Evolutionary conservation across 2,797 vertebrate species (phyloP).

Genomic region (Hephaestus fuliginosus): DNA sequence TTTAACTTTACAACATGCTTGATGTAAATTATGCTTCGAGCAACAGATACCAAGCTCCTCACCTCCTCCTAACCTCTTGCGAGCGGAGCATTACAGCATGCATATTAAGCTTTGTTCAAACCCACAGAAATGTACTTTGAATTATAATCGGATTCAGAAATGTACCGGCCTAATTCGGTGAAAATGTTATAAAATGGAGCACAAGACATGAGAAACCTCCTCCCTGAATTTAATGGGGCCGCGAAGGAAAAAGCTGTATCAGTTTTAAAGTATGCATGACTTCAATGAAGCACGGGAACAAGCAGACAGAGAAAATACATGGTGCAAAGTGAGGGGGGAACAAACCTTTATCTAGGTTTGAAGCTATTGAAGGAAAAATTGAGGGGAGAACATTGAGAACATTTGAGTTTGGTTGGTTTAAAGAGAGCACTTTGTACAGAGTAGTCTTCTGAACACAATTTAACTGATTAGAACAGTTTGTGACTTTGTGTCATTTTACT

Average conservation of each 20-base stretch:
- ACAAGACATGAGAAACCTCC: not conserved
- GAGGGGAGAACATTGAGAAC: slow-evolving; percentile 9
- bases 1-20: not conserved
- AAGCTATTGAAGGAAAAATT: slow-evolving; percentile 7
- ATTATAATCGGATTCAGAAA: slow-evolving; percentile 20
- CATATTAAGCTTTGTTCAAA: slow-evolving; percentile 29
- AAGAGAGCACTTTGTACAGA: slow-evolving; percentile 22
- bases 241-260: slow-evolving; percentile 15
- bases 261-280: slow-evolving; percentile 3
- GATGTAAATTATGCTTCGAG: slow-evolving; percentile 19
- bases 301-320: slow-evolving; percentile 17
- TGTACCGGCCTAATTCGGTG: slow-evolving; percentile 7
- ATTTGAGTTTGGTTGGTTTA: slow-evolving; percentile 15
- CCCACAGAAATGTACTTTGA: slow-evolving; percentile 12
- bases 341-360: not conserved
- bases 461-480: slow-evolving; percentile 9
- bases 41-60: slow-evolving; percentile 5
- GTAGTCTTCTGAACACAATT: not conserved
- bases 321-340: not conserved
- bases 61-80: not conserved
- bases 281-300: slow-evolving; percentile 28
- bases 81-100: slow-evolving; percentile 9
- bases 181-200: not conserved
- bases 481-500: slow-evolving; percentile 4
- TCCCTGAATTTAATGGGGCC: slow-evolving; percentile 14